Conservation (phyloP, 2,888 invertebrate species). For the Catonia carolina region DNA sequence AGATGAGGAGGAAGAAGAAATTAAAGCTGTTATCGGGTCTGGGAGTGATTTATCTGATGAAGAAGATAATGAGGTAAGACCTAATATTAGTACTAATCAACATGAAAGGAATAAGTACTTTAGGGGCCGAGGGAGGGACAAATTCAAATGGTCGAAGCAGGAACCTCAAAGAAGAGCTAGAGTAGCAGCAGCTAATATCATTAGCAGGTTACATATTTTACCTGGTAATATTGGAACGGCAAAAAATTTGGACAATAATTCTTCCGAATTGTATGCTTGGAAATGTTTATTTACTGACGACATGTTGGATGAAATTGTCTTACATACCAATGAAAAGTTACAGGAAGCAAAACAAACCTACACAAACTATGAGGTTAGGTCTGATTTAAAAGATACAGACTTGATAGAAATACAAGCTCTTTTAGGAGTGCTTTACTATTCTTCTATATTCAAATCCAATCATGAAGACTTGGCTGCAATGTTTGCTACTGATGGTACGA, state of each 20-base stretch:
- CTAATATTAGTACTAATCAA: too few relatives aligned
- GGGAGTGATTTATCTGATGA: too few relatives aligned
- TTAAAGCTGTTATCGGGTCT: too few relatives aligned
- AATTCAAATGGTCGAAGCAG: slow-evolving; percentile 1
- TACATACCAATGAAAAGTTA: slow-evolving; percentile 3
- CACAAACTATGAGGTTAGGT: not conserved
- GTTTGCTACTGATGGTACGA: slow-evolving; percentile 5
- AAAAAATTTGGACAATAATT: not conserved
- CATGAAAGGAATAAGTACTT: too few relatives aligned
- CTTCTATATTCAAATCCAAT: not conserved
- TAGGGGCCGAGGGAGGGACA: slow-evolving; percentile 1
- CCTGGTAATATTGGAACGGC: slow-evolving; percentile 1
- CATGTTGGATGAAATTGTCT: slow-evolving; percentile 3
- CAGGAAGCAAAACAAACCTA: not conserved
- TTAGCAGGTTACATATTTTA: slow-evolving; percentile 1
- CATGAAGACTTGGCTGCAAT: slow-evolving; percentile 3
- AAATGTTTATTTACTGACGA: slow-evolving; percentile 2
- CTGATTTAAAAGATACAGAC: not conserved
- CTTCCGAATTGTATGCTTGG: not conserved
- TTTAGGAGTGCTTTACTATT: not conserved
- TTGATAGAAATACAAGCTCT: slow-evolving; percentile 1
- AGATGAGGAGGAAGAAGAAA: too few relatives aligned
- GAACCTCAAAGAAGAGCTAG: slow-evolving; percentile 3
- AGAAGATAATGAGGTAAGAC: too few relatives aligned
- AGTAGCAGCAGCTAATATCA: slow-evolving; percentile 4